phyloP scores from a whole-genome alignment of 2,797 vertebrate species.

The Valencia hispanica region DNA sequence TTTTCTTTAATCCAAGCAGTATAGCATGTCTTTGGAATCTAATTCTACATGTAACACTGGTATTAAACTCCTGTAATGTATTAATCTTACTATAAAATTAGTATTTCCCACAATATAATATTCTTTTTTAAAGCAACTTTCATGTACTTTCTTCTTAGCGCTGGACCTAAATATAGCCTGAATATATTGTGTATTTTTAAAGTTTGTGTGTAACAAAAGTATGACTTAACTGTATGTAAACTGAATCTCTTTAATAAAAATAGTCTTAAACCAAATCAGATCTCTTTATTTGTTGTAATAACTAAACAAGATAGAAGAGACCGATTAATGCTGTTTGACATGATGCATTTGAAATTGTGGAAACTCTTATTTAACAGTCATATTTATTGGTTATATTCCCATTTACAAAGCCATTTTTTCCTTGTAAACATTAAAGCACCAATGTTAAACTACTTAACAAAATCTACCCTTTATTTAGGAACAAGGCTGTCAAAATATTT shows the following conservation, averaged over 20 bases:
- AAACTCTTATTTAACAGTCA: too few species aligned
- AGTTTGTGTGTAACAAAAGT: conserved; percentile 12
- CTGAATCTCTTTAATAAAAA: conserved; percentile 63
- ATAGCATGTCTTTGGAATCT: conserved; percentile 18
- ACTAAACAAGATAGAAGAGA: background rate
- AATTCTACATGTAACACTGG: conserved; percentile 28
- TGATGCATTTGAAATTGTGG: background rate
- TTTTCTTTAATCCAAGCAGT: conserved; percentile 25
- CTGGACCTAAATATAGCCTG: conserved; percentile 20
- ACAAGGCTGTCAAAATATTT: background rate
- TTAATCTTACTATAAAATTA: conserved; percentile 30
- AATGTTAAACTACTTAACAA: too few species aligned
- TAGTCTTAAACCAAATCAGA: conserved; percentile 25
- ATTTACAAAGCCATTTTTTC: too few species aligned
- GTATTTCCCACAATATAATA: conserved; percentile 52
- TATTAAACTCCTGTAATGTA: conserved; percentile 44
- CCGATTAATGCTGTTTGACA: background rate
- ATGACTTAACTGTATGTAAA: conserved; percentile 35
- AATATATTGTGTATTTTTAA: conserved; percentile 27
- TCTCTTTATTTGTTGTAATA: background rate
- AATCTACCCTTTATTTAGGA: too few species aligned
- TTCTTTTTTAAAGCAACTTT: conserved; percentile 16
- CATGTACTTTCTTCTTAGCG: conserved; percentile 15
- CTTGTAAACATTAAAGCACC: too few species aligned
- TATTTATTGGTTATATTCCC: too few species aligned